Evolutionary conservation across 1,140 invertebrate species (phyloP).

Genomic region (Trachelipus rathkii): DNA sequence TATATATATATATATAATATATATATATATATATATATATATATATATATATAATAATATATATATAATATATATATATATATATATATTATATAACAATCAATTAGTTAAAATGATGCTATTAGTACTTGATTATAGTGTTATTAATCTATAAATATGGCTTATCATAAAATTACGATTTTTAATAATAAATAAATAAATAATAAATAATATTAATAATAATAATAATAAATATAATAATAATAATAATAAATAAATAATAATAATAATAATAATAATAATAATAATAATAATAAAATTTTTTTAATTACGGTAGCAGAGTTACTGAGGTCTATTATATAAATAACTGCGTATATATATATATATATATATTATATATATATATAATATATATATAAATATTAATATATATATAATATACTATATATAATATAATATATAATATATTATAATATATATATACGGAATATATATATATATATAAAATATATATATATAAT

Average conservation of each 20-base stretch:
- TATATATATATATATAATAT: not conserved
- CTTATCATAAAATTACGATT: not conserved
- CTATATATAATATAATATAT: too few species aligned
- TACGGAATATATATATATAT: too few species aligned
- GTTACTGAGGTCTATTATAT: too few species aligned
- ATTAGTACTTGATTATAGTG: not conserved
- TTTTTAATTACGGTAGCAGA: too few species aligned
- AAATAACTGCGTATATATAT: too few species aligned
- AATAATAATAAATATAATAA: not conserved
- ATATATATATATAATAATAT: not conserved
- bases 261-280: conserved; percentile 6
- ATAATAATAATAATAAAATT: conserved; percentile 5
- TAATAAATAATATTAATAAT: not conserved
- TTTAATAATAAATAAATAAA: not conserved
- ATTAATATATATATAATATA: too few species aligned
- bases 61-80: conserved; percentile 20
- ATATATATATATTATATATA: too few species aligned
- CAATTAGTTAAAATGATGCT: not conserved
- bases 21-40: conserved; percentile 16
- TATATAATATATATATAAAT: too few species aligned
- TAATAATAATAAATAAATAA: not conserved
- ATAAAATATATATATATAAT: too few species aligned
- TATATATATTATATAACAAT: not conserved
- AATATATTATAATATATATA: too few species aligned
- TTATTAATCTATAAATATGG: conserved; percentile 14